Conservation (phyloP, 2,113 vertebrate species). For the Xerus inauris region DNA sequence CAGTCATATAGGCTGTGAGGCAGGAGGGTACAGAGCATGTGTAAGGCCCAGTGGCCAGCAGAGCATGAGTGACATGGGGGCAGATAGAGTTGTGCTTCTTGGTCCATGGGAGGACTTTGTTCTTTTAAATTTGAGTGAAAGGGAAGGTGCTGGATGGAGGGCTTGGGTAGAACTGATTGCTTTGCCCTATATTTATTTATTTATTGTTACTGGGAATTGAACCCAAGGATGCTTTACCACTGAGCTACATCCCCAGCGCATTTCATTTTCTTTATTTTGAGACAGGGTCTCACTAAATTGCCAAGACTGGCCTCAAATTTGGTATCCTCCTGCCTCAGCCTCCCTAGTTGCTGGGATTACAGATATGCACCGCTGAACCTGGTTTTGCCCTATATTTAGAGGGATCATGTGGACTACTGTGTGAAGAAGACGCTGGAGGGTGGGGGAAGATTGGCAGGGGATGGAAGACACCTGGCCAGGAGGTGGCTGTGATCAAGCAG, state of each 20-base stretch:
- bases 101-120: neutral
- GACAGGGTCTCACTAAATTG: too few relatives aligned
- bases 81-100: neutral
- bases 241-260: too few relatives aligned
- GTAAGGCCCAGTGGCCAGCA: neutral
- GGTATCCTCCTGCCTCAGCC: too few relatives aligned
- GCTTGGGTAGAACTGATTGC: neutral
- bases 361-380: too few relatives aligned
- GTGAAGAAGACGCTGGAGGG: neutral
- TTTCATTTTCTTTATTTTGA: too few relatives aligned
- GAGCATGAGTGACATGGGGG: neutral
- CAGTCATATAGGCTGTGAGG: rapidly evolving
- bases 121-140: neutral
- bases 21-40: neutral
- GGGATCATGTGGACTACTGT: neutral
- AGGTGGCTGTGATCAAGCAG: neutral
- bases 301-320: too few relatives aligned
- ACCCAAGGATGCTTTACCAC: too few relatives aligned
- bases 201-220: too few relatives aligned
- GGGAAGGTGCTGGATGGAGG: neutral
- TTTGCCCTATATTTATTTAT: neutral
- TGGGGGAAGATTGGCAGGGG: neutral
- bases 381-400: neutral
- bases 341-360: too few relatives aligned
- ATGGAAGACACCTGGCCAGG: rapidly evolving